These are phyloP conservation scores for Calephelis perditalis DNA, from an alignment of 2,888 invertebrate species.

Conservation along the genomic window DNA sequence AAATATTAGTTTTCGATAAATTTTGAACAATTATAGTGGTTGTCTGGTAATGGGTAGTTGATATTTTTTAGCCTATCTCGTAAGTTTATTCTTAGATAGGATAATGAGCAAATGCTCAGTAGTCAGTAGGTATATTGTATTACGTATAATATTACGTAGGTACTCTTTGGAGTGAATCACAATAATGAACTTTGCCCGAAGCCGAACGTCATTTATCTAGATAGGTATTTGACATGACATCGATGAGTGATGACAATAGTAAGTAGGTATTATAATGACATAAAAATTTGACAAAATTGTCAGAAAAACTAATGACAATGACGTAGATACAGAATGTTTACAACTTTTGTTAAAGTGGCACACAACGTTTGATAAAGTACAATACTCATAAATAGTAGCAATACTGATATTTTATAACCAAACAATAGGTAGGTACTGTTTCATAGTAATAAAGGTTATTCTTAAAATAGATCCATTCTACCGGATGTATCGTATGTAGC, in stretches of 20 bases:
- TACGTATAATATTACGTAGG: too few relatives aligned
- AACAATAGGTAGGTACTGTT: neutral
- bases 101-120: too few relatives aligned
- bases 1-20: too few relatives aligned
- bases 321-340: slow-evolving; percentile 22
- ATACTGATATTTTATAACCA: neutral
- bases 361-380: slow-evolving; percentile 14
- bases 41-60: too few relatives aligned
- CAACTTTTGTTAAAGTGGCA: slow-evolving; percentile 4
- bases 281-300: slow-evolving; percentile 35
- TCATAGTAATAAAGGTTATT: slow-evolving; percentile 25
- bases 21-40: too few relatives aligned
- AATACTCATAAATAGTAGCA: neutral
- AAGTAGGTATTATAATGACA: slow-evolving; percentile 12
- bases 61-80: too few relatives aligned
- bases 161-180: too few relatives aligned
- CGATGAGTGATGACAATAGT: slow-evolving; percentile 18
- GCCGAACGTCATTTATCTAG: too few relatives aligned
- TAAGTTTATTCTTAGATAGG: too few relatives aligned
- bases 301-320: slow-evolving; percentile 35
- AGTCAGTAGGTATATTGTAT: too few relatives aligned
- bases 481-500: slow-evolving; percentile 36
- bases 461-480: slow-evolving; percentile 34
- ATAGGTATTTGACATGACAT: slow-evolving; percentile 21
- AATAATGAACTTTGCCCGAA: too few relatives aligned